Conservation (phyloP, 2,888 invertebrate genomes). For the Tachystola acroxantha region DNA sequence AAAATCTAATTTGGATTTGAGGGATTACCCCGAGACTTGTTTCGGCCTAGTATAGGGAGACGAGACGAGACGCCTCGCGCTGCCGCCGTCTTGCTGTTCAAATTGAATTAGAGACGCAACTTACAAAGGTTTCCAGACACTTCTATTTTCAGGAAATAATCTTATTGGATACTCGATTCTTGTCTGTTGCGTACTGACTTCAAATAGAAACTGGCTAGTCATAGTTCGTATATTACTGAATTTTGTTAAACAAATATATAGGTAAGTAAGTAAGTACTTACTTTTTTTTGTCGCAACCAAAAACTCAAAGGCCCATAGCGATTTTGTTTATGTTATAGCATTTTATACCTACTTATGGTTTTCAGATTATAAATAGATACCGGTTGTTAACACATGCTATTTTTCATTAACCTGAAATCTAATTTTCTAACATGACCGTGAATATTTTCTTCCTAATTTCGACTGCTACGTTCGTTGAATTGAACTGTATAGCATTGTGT, state of each 20-base stretch:
- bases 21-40: slow-evolving; percentile 71
- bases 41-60: slow-evolving; percentile 64
- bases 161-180: not conserved
- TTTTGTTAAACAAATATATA: too few species aligned
- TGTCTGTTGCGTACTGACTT: not conserved
- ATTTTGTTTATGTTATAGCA: too few species aligned
- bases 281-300: too few species aligned
- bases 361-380: too few species aligned
- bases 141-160: slow-evolving; percentile 29
- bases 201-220: too few species aligned
- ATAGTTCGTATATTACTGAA: too few species aligned
- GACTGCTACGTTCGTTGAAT: slow-evolving; percentile 7
- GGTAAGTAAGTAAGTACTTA: too few species aligned
- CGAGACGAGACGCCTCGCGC: too few species aligned
- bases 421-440: slow-evolving; percentile 2
- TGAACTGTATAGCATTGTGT: slow-evolving; percentile 9
- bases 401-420: not conserved
- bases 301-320: too few species aligned
- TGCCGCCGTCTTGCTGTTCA: slow-evolving; percentile 44
- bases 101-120: slow-evolving; percentile 52
- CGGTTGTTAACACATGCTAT: too few species aligned
- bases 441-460: slow-evolving; percentile 5
- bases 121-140: slow-evolving; percentile 43
- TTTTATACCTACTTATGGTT: too few species aligned
- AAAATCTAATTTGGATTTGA: slow-evolving; percentile 78